phyloP scores from a whole-genome alignment of 2,797 vertebrate genomes.

The Basileuterus tristriatus region DNA sequence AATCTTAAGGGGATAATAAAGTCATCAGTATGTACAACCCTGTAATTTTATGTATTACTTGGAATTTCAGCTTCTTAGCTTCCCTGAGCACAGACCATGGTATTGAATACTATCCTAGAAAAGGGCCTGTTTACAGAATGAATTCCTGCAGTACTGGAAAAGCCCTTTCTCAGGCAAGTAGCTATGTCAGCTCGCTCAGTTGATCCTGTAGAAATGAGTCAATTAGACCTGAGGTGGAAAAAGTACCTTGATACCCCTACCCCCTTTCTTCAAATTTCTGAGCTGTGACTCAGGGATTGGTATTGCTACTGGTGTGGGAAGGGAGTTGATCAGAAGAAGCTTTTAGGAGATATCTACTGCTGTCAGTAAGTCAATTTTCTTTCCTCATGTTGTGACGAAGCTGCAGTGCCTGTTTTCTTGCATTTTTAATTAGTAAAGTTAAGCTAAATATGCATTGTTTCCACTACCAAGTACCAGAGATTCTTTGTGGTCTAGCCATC shows the following conservation, averaged over 20 bases:
- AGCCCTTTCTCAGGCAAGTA: not conserved
- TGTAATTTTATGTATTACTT: not conserved
- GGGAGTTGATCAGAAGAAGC: not conserved
- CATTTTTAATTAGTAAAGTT: not conserved
- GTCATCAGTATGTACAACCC: not conserved
- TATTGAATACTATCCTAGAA: not conserved
- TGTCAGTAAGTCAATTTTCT: rapidly evolving
- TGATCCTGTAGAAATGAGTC: not conserved
- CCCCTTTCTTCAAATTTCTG: not conserved
- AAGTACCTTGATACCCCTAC: not conserved
- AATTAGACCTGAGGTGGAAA: not conserved
- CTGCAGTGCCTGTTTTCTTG: not conserved
- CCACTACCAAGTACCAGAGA: not conserved
- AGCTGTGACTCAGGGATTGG: not conserved
- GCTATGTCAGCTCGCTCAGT: not conserved
- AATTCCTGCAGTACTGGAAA: not conserved
- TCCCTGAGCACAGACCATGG: not conserved
- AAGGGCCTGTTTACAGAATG: not conserved
- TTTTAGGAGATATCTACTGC: not conserved
- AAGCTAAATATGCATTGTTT: not conserved
- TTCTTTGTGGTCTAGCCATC: not conserved
- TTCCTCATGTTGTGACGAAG: not conserved
- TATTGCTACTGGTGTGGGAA: not conserved
- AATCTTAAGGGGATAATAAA: not conserved
- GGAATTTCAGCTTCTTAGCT: not conserved